Evolutionary conservation across 2,113 vertebrate genomes (phyloP), one percentile per base, ranked within the genome.

Genomic region (Hippocampus abdominalis): DNA sequence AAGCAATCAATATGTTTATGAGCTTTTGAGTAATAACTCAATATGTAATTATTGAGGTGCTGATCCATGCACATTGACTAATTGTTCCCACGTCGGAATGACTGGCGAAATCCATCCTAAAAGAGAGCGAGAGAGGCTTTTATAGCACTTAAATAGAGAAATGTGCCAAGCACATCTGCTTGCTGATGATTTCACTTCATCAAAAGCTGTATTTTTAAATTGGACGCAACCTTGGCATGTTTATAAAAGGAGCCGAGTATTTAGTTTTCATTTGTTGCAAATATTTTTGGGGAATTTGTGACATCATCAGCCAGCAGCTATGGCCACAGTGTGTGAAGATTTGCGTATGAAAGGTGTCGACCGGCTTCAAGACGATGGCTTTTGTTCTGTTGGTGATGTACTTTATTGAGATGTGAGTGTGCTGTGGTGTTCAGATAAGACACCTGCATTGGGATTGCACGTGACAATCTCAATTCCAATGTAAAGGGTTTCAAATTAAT

Each of bases 1-100:
- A 74, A 56, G 53, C 71, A 71, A 87, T 87, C 80, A 84, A 82
- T 86, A 81, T 73, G 66, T 82, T 75, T 85, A 79, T 81, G 70
- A 81, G 60, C 68, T 74, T 74, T 70, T 78, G 67, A 72, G 66
- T 63, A 68, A 71, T 81, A 69, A 80, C 84, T 84, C 83, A 87
- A 79, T 81, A 81, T 76, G 67, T 81, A 86, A 88, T 85, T 82
- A 87, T 64, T 46, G 76, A 81, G 62, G 59, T 84, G 70, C 27
- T 70, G 68, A 87, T 85, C 75, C 60, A 80, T 66, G 69, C 74
- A 66, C 70, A 74, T 62, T 70, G 79, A 75, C 73, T 70, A 74
- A 78, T 81, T 78, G 76, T 72, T 80, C 66, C 70, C 8, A 46
- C 29, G 51, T 63, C 6, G 21, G 71, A 70, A 75, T 25, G 63